Evolutionary conservation across 2,113 vertebrate genomes (phyloP).

Genomic region (Orycteropus afer): DNA sequence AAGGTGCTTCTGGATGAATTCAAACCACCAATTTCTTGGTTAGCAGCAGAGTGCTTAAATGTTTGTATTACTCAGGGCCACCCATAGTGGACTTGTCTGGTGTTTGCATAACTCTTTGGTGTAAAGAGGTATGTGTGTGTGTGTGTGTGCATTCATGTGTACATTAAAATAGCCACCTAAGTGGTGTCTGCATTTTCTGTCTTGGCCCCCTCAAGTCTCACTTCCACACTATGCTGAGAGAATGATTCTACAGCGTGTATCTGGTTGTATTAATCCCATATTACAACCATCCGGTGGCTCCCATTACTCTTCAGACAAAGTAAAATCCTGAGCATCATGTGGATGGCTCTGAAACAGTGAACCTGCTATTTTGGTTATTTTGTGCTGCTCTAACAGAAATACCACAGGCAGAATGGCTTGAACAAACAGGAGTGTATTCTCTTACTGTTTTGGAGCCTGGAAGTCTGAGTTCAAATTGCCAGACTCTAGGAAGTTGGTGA

Average conservation of each 20-base stretch:
- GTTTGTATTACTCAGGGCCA: too few relatives aligned
- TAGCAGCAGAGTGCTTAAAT: too few relatives aligned
- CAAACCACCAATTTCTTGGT: too few relatives aligned
- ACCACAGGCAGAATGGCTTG: too few relatives aligned
- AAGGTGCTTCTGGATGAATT: too few relatives aligned
- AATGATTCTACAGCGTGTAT: neutral
- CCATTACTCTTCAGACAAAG: neutral
- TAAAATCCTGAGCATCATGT: neutral
- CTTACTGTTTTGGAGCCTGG: too few relatives aligned
- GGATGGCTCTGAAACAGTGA: neutral
- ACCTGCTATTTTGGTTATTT: too few relatives aligned
- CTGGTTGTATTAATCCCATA: neutral
- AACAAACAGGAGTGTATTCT: too few relatives aligned
- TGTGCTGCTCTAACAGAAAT: too few relatives aligned
- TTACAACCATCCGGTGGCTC: neutral
- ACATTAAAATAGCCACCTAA: neutral
- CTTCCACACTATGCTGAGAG: neutral
- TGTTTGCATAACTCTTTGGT: neutral
- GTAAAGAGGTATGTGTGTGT: neutral
- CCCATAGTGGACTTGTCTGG: neutral
- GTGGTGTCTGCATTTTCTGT: neutral
- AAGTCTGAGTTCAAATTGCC: too few relatives aligned
- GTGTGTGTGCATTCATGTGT: neutral
- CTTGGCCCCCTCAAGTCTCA: neutral
- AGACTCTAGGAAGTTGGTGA: too few relatives aligned